phyloP scores from a whole-genome alignment of 2,113 vertebrate species.

The Seriola aureovittata region DNA sequence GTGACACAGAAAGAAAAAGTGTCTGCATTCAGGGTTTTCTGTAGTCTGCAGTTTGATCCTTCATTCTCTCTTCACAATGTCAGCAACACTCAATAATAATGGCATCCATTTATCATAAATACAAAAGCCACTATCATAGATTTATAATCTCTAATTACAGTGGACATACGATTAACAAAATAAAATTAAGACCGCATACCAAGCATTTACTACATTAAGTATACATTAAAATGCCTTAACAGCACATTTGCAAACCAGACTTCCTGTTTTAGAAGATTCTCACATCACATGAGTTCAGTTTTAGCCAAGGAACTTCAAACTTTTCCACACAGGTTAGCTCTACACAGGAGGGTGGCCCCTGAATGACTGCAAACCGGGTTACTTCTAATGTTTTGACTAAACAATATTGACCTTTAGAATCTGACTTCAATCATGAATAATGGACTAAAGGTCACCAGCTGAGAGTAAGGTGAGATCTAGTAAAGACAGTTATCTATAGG shows the following conservation, averaged over 20 bases:
- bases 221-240: background rate
- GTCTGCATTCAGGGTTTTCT: background rate
- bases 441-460: conserved; percentile 6
- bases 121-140: background rate
- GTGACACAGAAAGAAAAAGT: background rate
- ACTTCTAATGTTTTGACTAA: conserved; percentile 13
- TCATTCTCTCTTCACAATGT: background rate
- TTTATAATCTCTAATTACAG: background rate
- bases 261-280: background rate
- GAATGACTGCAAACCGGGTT: background rate
- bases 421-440: conserved; percentile 3
- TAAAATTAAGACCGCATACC: background rate
- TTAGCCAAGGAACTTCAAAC: conserved; percentile 1
- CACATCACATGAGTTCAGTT: background rate
- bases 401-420: conserved; percentile 50
- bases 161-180: background rate
- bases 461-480: background rate
- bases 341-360: background rate
- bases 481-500: background rate
- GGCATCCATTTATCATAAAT: background rate
- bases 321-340: background rate
- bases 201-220: background rate
- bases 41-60: background rate
- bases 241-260: background rate
- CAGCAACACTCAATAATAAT: background rate